Evolutionary conservation across 2,797 vertebrate genomes (phyloP), one percentile per base, ranked within the genome.

Genomic region (Fundulus diaphanus): DNA sequence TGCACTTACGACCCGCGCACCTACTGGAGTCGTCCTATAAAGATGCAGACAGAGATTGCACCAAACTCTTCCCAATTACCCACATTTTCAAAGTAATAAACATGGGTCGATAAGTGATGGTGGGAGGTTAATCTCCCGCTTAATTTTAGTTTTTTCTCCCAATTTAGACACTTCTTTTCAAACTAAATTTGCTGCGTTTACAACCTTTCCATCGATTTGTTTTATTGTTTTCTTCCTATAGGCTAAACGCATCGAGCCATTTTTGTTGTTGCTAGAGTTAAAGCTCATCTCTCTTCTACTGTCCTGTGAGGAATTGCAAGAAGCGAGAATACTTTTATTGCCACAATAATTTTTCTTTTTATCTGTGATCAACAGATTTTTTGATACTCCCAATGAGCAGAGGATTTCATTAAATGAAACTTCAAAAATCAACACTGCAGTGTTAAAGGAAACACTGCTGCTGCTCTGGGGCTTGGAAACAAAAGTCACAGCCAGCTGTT

Each of bases 71-170:
- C 78, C 85, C 90, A 91, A 92, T 93, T 93, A 91, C 88, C 87
- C 81, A 83, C 92, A 85, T 94, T 93, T 78, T 94, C 93, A 92
- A 94, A 93, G 91, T 92, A 92, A 93, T 93, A 93, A 92, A 92
- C 80, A 76, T 68, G 79, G 89, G 92, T 94, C 92, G 56, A 94
- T 94, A 92, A 86, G 90, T 82, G 88, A 91, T 89, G 82, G 85
- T 82, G 81, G 68, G 76, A 63, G 85, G 82, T 90, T 92, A 90
- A 92, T 90, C 81, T 76, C 51, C n/a, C 76, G 87, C 80, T 89
- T 84, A 75, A 76, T 80, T 78, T 67, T 67, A 20, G 87, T 91
- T 92, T 85, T 88, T 88, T 92, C 82, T n/a, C n/a, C n/a, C 77
- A 89, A 86, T 86, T 73, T 56, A 84, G 81, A 56, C 33, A 63